These are phyloP conservation scores for Lutjanus argentimaculatus DNA, from an alignment of 2,797 vertebrate species.

Conservation along the genomic window DNA sequence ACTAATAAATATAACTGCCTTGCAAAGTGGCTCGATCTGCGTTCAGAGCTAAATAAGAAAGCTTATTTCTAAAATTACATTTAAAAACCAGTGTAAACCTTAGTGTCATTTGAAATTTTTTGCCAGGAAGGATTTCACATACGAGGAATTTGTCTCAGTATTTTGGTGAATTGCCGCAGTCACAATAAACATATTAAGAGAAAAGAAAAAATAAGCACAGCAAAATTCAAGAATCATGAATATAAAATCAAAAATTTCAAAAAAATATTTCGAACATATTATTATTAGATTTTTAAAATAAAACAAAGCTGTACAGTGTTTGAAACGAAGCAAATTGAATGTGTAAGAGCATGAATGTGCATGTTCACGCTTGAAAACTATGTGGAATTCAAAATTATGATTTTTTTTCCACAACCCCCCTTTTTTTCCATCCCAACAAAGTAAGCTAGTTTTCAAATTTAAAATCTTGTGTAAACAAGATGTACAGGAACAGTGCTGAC, in stretches of 20 bases:
- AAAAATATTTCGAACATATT: background rate
- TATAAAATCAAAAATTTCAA: background rate
- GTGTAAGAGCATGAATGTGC: background rate
- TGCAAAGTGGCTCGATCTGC: background rate
- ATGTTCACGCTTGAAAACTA: background rate
- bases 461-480: background rate
- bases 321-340: background rate
- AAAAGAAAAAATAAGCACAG: background rate
- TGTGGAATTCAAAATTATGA: too few species aligned
- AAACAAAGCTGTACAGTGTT: background rate
- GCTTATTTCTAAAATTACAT: background rate
- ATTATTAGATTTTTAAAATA: background rate
- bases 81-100: background rate
- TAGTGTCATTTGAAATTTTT: background rate
- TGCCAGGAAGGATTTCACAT: background rate
- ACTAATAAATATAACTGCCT: background rate
- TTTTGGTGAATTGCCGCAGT: background rate
- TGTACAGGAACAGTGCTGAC: background rate
- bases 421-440: background rate
- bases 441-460: background rate
- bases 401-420: background rate
- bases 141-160: accelerated
- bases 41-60: background rate
- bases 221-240: background rate
- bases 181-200: background rate